These are phyloP conservation scores for Ormyrus rosae DNA, from an alignment of 2,888 invertebrate species.

Conservation along the genomic window DNA sequence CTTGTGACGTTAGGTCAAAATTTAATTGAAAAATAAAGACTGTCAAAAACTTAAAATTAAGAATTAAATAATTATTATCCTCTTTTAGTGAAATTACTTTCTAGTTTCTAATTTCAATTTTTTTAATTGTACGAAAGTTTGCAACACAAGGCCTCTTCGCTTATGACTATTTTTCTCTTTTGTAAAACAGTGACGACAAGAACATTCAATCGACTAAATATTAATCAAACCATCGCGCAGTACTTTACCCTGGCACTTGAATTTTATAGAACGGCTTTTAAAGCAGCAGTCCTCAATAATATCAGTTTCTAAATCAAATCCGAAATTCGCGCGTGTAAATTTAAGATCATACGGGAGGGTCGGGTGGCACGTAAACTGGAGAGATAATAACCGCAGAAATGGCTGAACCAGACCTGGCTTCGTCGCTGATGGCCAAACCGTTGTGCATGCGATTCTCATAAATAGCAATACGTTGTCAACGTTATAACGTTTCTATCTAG, in stretches of 20 bases:
- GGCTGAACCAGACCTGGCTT: conserved; percentile 18
- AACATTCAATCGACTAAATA: too few relatives aligned
- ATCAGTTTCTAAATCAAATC: conserved; percentile 27
- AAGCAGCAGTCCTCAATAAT: too few relatives aligned
- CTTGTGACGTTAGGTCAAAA: neutral
- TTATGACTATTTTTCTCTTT: too few relatives aligned
- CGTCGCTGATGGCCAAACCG: conserved; percentile 20
- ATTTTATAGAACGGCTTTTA: too few relatives aligned
- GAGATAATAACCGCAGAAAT: conserved; percentile 52
- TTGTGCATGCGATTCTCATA: conserved; percentile 45
- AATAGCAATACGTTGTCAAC: conserved; percentile 50
- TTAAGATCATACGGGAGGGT: conserved; percentile 30
- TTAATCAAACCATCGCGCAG: too few relatives aligned
- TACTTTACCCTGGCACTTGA: too few relatives aligned
- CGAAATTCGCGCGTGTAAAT: conserved; percentile 45
- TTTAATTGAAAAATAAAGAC: neutral
- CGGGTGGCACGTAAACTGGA: conserved; percentile 39
- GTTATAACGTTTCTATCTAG: conserved; percentile 40
- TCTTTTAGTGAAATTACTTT: too few relatives aligned
- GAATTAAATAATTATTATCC: too few relatives aligned
- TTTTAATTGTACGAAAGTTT: too few relatives aligned
- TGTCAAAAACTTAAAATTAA: neutral
- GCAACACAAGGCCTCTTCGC: too few relatives aligned
- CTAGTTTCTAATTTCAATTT: too few relatives aligned
- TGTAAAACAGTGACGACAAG: too few relatives aligned